Conservation (phyloP, 2,113 vertebrate genomes). For the Malurus melanocephalus region DNA sequence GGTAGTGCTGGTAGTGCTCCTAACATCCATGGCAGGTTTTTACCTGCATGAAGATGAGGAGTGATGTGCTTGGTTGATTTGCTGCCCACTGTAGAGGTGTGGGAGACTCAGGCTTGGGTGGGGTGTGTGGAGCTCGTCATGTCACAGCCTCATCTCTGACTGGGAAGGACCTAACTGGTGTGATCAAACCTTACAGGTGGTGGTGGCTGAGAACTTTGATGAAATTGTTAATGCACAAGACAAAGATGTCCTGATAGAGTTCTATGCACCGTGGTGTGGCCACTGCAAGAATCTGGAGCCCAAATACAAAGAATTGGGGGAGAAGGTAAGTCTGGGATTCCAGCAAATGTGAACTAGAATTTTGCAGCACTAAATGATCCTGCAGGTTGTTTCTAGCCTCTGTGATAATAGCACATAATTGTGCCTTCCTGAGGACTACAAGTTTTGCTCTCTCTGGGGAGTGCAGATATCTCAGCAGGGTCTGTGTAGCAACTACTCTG, state of each 20-base stretch:
- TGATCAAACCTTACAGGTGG: conserved; percentile 70
- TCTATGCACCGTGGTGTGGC: conserved; percentile 97
- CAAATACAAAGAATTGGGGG: conserved; percentile 93
- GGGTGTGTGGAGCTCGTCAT: fast-evolving
- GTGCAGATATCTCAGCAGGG: not conserved
- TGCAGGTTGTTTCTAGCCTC: not conserved
- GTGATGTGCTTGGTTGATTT: not conserved
- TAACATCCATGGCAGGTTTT: not conserved
- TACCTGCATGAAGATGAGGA: not conserved
- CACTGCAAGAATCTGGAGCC: conserved; percentile 98
- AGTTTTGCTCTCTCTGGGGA: not conserved
- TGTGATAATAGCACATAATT: fast-evolving
- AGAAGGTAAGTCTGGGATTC: conserved; percentile 80
- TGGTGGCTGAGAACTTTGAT: conserved; percentile 97
- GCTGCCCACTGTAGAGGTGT: not conserved
- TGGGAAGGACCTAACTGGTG: not conserved
- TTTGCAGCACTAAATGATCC: not conserved
- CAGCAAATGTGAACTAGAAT: not conserved
- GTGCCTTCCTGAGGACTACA: not conserved
- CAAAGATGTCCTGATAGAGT: conserved; percentile 96
- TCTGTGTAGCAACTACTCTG: not conserved
- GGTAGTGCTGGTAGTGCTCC: not conserved
- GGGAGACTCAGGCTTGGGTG: not conserved
- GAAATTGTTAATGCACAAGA: conserved; percentile 90
- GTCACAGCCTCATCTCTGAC: not conserved